phyloP scores from a whole-genome alignment of 2,888 invertebrate genomes.

The Pristionchus japonicus region DNA sequence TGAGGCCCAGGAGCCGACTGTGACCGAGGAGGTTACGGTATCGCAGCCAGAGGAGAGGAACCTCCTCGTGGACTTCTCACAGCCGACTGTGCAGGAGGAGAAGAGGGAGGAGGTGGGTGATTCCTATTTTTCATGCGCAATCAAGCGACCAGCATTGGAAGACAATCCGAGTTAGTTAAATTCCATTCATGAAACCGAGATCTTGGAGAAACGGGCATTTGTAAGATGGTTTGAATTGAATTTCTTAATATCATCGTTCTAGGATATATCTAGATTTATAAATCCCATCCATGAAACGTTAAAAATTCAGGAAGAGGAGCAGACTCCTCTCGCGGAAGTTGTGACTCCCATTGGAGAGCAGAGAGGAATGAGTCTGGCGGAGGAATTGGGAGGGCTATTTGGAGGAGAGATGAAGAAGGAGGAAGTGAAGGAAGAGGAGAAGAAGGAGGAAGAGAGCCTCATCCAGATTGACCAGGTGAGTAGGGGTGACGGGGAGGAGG shows the following conservation, averaged over 20 bases:
- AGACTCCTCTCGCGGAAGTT: conserved; percentile 18
- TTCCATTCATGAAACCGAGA: neutral
- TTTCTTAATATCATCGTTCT: too few species aligned
- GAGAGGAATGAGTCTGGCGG: conserved; percentile 13
- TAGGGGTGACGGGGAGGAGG: neutral
- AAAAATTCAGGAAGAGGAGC: conserved; percentile 7
- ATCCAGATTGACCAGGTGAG: neutral
- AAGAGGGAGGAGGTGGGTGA: conserved; percentile 1
- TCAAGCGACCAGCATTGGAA: too few species aligned
- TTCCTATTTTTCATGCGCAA: too few species aligned
- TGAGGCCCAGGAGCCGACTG: neutral
- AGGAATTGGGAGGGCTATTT: conserved; percentile 1
- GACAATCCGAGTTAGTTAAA: neutral
- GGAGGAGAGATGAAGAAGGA: neutral
- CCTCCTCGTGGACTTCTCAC: conserved; percentile 4
- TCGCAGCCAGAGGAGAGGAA: neutral
- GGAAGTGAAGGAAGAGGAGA: neutral
- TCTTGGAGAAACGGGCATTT: too few species aligned
- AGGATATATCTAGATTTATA: too few species aligned
- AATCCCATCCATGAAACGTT: too few species aligned
- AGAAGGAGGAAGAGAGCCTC: neutral
- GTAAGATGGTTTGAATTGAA: too few species aligned
- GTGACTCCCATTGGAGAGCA: conserved; percentile 16
- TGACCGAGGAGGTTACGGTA: conserved; percentile 5
- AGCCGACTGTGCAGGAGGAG: neutral